A percentile compares a stretch with the other conserved stretches of the same genome.
Conservation (phyloP, 2,888 invertebrate species). For the Osedax fenrisi region DNA sequence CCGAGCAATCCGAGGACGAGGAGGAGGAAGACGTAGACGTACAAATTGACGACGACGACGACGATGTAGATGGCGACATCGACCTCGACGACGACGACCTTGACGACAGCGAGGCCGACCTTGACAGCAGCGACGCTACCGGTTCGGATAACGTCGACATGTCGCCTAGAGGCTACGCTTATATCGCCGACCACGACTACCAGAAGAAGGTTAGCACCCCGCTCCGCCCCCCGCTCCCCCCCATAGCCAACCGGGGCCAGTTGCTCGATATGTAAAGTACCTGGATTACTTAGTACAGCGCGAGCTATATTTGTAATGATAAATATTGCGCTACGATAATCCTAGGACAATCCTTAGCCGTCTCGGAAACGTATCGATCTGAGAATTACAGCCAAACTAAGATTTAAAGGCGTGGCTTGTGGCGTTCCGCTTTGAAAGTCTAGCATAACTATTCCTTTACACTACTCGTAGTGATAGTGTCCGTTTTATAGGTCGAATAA, state of each 20-base stretch:
- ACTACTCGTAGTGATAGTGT: too few relatives aligned
- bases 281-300: neutral
- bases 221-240: neutral
- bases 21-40: neutral
- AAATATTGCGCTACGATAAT: too few relatives aligned
- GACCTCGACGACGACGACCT: neutral
- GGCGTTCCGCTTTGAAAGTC: too few relatives aligned
- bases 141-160: neutral
- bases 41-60: neutral
- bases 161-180: conserved; percentile 36
- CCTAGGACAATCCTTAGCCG: too few relatives aligned
- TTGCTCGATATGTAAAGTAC: neutral
- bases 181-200: conserved; percentile 45
- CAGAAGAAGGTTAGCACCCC: conserved; percentile 44
- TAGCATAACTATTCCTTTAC: too few relatives aligned
- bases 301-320: too few relatives aligned
- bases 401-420: too few relatives aligned
- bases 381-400: too few relatives aligned
- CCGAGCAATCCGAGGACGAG: neutral
- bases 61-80: neutral
- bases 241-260: neutral
- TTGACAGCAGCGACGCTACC: neutral
- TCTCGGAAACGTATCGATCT: too few relatives aligned
- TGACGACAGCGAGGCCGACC: neutral
- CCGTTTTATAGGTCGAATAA: too few relatives aligned